Conservation (phyloP, 2,888 invertebrate genomes). For the Caenorhabditis japonica region DNA sequence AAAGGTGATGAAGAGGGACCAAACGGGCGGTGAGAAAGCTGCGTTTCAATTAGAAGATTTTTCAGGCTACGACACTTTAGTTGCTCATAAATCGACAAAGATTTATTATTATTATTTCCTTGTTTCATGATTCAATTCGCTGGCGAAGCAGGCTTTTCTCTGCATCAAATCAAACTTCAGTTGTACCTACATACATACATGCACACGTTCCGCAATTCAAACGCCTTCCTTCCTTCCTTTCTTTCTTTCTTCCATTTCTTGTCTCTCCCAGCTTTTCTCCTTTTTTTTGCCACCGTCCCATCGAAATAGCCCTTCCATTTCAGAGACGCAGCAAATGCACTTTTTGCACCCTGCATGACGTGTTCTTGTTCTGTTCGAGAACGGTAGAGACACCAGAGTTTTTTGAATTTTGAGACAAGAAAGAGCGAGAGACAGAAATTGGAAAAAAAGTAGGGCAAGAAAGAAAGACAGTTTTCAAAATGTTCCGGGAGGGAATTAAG, state of each 20-base stretch:
- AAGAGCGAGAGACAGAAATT: conserved; percentile 29
- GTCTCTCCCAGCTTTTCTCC: not conserved
- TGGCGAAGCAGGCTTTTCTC: too few relatives aligned
- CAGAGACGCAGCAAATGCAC: conserved; percentile 36
- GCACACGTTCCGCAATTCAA: too few relatives aligned
- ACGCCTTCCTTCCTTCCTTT: not conserved
- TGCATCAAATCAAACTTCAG: too few relatives aligned
- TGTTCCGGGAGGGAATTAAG: not conserved
- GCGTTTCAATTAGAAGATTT: not conserved
- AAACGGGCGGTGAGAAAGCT: too few relatives aligned
- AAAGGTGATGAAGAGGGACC: not conserved
- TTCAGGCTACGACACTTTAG: not conserved
- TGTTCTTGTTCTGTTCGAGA: conserved; percentile 9
- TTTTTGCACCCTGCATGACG: conserved; percentile 29
- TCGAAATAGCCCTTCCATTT: conserved; percentile 4
- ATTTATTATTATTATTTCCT: too few relatives aligned
- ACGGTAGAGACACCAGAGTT: conserved; percentile 27
- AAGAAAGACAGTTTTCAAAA: conserved; percentile 7
- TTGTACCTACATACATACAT: too few relatives aligned
- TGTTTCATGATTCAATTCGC: too few relatives aligned
- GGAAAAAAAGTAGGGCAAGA: conserved; percentile 20
- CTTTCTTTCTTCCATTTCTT: not conserved
- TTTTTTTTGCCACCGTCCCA: not conserved
- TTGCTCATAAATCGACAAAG: too few relatives aligned
- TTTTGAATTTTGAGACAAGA: conserved; percentile 20